These are phyloP conservation scores for Asobara japonica DNA, from an alignment of 1,140 invertebrate genomes.

Conservation along the genomic window DNA sequence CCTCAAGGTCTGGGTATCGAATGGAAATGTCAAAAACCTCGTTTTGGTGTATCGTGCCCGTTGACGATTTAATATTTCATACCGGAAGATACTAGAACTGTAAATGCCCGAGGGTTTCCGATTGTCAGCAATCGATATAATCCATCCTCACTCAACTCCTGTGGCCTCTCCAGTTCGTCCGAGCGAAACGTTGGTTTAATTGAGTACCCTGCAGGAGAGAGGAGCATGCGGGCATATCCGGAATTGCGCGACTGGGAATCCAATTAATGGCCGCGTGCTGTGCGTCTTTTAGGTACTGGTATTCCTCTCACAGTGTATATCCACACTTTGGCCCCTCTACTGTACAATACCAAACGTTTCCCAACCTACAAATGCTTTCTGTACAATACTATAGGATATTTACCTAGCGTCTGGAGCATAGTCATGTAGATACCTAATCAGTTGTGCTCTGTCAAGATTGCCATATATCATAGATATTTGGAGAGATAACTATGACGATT, in stretches of 20 bases:
- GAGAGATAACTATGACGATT: neutral
- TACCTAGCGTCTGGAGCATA: neutral
- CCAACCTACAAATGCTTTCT: constrained; percentile 1
- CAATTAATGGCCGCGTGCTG: constrained; percentile 16
- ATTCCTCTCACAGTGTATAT: constrained; percentile 9
- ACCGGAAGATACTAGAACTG: constrained; percentile 1
- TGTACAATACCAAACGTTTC: neutral
- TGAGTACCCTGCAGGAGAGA: constrained; percentile 10
- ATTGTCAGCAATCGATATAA: constrained; percentile 3
- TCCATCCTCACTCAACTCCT: neutral
- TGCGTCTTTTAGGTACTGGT: constrained; percentile 16
- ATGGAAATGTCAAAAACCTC: too few species aligned
- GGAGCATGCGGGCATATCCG: constrained; percentile 14
- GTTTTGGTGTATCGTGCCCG: too few species aligned
- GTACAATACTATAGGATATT: constrained; percentile 1
- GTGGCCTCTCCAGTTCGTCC: constrained; percentile 5
- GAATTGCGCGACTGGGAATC: constrained; percentile 16
- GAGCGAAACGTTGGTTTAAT: constrained; percentile 16
- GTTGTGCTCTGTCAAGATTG: neutral
- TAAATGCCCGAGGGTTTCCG: constrained; percentile 4
- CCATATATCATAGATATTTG: neutral
- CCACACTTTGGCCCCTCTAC: neutral
- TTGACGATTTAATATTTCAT: neutral
- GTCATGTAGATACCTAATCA: neutral
- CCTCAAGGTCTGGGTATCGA: too few species aligned